Conservation (phyloP, 2,888 invertebrate species). For the Ormyrus pomaceus region DNA sequence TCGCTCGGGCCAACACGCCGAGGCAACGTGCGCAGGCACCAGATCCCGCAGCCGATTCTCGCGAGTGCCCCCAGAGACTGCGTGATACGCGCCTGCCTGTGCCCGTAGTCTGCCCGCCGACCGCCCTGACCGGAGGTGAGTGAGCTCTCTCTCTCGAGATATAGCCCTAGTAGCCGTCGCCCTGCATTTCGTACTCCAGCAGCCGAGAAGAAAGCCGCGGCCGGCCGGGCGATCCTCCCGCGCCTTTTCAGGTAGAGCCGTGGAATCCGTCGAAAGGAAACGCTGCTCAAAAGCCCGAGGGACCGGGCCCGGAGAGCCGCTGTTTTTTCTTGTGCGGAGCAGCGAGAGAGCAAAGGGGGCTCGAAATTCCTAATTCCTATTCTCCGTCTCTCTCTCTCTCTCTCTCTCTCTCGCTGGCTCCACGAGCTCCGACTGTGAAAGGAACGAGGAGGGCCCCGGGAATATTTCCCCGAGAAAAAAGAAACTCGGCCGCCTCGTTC, state of each 20-base stretch:
- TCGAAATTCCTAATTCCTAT: conserved; percentile 70
- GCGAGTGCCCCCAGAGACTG: not conserved
- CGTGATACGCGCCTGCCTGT: conserved; percentile 49
- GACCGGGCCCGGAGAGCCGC: conserved; percentile 12
- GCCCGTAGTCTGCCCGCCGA: too few species aligned
- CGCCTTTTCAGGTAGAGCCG: conserved; percentile 5
- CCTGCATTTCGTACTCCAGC: too few species aligned
- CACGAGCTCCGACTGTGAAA: not conserved
- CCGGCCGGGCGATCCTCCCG: not conserved
- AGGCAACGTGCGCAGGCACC: conserved; percentile 63
- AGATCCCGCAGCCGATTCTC: not conserved
- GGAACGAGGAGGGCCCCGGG: conserved; percentile 8
- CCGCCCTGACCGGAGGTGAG: not conserved
- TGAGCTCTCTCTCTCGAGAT: too few species aligned
- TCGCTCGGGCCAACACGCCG: conserved; percentile 60
- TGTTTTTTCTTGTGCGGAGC: not conserved
- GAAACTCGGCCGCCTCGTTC: not conserved
- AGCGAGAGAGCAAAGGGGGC: conserved; percentile 54
- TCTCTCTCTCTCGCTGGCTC: conserved; percentile 43
- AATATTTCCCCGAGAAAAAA: conserved; percentile 44
- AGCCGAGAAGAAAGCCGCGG: not conserved
- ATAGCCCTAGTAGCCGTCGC: too few species aligned
- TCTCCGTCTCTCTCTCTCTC: conserved; percentile 59
- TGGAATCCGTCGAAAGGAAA: conserved; percentile 6
- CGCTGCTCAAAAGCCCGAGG: conserved; percentile 16